phyloP scores from a whole-genome alignment of 2,113 vertebrate genomes.

The Myiozetetes cayanensis region DNA sequence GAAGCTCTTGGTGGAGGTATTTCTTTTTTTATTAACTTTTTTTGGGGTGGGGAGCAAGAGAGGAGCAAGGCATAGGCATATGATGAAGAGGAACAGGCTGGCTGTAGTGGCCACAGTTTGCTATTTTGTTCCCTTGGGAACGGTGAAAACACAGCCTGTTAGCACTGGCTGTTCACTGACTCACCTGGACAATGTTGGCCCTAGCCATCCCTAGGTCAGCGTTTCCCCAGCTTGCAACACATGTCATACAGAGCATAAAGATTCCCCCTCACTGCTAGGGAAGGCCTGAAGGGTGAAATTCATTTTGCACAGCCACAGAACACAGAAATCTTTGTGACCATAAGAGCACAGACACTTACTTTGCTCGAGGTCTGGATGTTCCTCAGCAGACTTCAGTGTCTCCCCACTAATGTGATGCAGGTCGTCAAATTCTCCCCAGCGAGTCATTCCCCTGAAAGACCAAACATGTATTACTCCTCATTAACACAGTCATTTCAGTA shows the following conservation, averaged over 20 bases:
- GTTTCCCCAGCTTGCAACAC: background rate
- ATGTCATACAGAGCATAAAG: accelerated
- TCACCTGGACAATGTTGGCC: accelerated
- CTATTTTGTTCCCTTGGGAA: background rate
- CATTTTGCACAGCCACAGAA: background rate
- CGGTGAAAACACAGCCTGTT: background rate
- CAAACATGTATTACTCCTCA: background rate
- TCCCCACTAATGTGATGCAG: conserved; percentile 85
- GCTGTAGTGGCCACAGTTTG: background rate
- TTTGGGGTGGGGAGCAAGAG: background rate
- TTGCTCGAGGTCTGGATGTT: background rate
- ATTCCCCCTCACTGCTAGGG: background rate
- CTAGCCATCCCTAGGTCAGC: accelerated
- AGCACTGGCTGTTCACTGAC: background rate
- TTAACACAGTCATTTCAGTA: background rate
- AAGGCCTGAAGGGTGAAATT: accelerated
- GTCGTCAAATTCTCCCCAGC: conserved; percentile 91
- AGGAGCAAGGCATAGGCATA: accelerated
- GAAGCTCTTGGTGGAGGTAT: background rate
- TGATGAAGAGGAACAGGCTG: accelerated
- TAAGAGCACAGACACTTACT: conserved; percentile 3
- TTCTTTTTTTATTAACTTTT: too few relatives aligned
- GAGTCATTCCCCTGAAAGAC: conserved; percentile 86
- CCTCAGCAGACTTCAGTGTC: conserved; percentile 48
- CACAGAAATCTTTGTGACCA: accelerated